Evolutionary conservation across 2,797 vertebrate species (phyloP).

Genomic region (Myiotriccus ornatus): DNA sequence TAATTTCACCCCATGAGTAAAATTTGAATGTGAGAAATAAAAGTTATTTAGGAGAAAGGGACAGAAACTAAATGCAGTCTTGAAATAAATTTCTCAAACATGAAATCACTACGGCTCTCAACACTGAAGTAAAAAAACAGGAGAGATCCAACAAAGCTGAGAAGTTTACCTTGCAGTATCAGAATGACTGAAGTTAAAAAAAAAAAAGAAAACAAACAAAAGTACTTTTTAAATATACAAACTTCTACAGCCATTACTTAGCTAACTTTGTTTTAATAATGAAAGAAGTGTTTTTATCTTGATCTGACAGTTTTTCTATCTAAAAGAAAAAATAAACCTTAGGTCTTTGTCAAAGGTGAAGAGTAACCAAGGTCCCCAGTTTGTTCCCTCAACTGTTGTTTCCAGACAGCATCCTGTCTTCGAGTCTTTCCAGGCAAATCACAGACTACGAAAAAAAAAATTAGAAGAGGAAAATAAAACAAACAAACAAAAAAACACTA

Average conservation of each 20-base stretch:
- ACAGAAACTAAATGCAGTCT: neutral
- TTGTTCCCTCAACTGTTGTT: neutral
- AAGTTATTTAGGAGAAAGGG: neutral
- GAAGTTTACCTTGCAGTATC: neutral
- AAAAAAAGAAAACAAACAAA: neutral
- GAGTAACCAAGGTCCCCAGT: neutral
- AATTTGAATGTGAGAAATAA: neutral
- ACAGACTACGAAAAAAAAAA: neutral
- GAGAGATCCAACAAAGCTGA: neutral
- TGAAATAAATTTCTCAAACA: neutral
- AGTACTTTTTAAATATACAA: neutral
- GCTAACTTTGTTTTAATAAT: neutral
- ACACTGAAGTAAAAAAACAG: neutral
- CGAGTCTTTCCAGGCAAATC: neutral
- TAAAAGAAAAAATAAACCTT: neutral
- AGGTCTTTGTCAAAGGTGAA: neutral
- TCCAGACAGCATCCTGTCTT: neutral
- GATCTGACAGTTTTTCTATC: neutral
- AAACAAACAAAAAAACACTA: neutral
- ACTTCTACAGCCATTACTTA: neutral
- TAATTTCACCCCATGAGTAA: neutral
- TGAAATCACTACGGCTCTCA: neutral
- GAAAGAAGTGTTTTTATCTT: neutral
- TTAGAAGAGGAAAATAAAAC: accelerated
- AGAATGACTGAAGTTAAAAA: neutral